A percentile compares a stretch with the other conserved stretches of the same genome.
phyloP scores from a whole-genome alignment of 2,113 vertebrate genomes.

The Apodemus speciosus region DNA sequence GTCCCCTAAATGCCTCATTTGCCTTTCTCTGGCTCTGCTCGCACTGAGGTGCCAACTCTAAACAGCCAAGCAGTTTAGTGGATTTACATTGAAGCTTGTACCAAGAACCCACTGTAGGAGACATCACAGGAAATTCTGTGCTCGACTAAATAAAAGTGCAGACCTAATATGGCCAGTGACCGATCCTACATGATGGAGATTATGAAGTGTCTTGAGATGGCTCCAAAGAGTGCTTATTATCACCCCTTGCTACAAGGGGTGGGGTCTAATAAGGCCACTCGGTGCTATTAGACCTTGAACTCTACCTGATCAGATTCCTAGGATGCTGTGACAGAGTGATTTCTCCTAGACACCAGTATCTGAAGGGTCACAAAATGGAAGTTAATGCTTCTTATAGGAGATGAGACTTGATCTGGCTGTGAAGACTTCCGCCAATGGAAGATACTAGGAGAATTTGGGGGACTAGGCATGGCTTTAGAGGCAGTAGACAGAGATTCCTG shows the following conservation, averaged over 20 bases:
- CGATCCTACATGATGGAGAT: not conserved
- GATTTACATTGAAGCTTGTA: not conserved
- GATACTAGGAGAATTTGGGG: not conserved
- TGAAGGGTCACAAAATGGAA: not conserved
- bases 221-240: not conserved
- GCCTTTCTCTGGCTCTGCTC: not conserved
- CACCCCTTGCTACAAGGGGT: not conserved
- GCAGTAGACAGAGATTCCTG: not conserved
- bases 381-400: not conserved
- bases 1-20: not conserved
- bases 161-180: not conserved
- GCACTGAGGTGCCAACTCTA: not conserved
- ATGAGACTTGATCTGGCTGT: not conserved
- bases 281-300: not conserved
- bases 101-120: not conserved
- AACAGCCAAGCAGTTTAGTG: not conserved
- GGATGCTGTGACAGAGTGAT: not conserved
- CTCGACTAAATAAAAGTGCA: not conserved
- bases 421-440: not conserved
- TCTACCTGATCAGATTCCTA: not conserved
- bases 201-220: not conserved
- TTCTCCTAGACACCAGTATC: not conserved
- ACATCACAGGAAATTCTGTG: constrained; percentile 24
- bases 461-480: not conserved
- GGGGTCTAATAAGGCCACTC: not conserved